phyloP scores from a whole-genome alignment of 2,797 vertebrate genomes.

The Chaunax sp. region DNA sequence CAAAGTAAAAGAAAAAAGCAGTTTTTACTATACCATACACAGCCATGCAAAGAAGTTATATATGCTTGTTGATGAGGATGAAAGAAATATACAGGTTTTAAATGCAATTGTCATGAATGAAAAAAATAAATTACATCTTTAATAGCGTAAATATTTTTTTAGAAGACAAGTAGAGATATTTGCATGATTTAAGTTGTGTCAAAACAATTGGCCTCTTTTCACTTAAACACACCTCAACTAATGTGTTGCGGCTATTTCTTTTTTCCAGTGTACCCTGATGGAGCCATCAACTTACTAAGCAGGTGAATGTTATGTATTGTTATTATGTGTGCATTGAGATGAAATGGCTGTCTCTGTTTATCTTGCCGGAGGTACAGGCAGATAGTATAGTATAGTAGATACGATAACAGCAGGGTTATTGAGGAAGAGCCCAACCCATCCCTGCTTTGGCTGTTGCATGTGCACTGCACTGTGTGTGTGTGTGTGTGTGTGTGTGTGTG shows the following conservation, averaged over 20 bases:
- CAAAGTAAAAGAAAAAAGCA: slow-evolving; percentile 53
- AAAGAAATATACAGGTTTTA: slow-evolving; percentile 21
- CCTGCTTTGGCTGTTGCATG: slow-evolving; percentile 38
- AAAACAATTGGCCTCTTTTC: slow-evolving; percentile 7
- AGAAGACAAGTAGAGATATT: neutral
- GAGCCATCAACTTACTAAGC: slow-evolving; percentile 47
- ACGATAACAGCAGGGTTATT: slow-evolving; percentile 68
- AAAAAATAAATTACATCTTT: slow-evolving; percentile 2
- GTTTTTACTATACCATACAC: slow-evolving; percentile 30
- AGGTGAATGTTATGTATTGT: slow-evolving; percentile 61
- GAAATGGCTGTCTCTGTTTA: slow-evolving; percentile 69
- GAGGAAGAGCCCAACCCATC: slow-evolving; percentile 50
- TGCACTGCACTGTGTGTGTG: slow-evolving; percentile 11
- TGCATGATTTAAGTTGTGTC: slow-evolving; percentile 5
- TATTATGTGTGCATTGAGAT: slow-evolving; percentile 67
- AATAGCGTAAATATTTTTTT: neutral
- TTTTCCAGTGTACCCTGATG: slow-evolving; percentile 28
- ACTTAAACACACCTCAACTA: slow-evolving; percentile 22
- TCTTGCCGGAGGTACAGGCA: slow-evolving; percentile 51
- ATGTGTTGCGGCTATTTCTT: slow-evolving; percentile 36
- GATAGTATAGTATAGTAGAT: slow-evolving; percentile 53
- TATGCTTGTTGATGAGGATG: neutral
- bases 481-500: neutral
- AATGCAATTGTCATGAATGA: neutral
- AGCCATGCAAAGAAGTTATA: slow-evolving; percentile 20